phyloP scores from a whole-genome alignment of 1,140 invertebrate genomes.

The Pseudomyrmex concolor region DNA sequence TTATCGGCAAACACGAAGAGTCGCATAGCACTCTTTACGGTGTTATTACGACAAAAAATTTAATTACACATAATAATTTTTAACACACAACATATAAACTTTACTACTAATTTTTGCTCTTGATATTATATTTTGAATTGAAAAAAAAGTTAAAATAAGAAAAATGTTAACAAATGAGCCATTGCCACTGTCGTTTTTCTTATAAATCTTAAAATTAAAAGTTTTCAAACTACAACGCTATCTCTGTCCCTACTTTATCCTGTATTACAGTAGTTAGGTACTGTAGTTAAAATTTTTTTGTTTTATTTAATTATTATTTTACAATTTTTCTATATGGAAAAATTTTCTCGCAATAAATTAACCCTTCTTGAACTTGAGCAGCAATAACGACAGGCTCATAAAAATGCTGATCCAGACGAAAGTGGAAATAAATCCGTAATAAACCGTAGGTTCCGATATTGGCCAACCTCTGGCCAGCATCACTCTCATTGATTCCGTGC shows the following conservation, averaged over 20 bases:
- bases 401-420: conserved; percentile 94
- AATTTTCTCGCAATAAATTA: conserved; percentile 81
- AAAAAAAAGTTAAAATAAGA: too few species aligned
- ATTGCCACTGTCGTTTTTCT: too few species aligned
- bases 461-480: conserved; percentile 95
- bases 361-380: conserved; percentile 94
- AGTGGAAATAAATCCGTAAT: conserved; percentile 94
- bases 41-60: conserved; percentile 15
- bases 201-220: too few species aligned
- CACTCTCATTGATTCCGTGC: conserved; percentile 95
- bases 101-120: too few species aligned
- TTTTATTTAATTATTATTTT: neutral
- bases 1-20: conserved; percentile 72
- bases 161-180: too few species aligned
- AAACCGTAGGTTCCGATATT: conserved; percentile 91
- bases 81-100: neutral
- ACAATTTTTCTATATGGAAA: neutral
- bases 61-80: conserved; percentile 1
- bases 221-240: too few species aligned
- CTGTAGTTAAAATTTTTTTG: too few species aligned
- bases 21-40: conserved; percentile 1
- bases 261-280: neutral
- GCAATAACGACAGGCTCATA: conserved; percentile 90
- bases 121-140: too few species aligned
- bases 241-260: neutral